Base-by-base conservation (phyloP, 2,888 invertebrate genomes). In the Drosophila austrosaltans region DNA sequence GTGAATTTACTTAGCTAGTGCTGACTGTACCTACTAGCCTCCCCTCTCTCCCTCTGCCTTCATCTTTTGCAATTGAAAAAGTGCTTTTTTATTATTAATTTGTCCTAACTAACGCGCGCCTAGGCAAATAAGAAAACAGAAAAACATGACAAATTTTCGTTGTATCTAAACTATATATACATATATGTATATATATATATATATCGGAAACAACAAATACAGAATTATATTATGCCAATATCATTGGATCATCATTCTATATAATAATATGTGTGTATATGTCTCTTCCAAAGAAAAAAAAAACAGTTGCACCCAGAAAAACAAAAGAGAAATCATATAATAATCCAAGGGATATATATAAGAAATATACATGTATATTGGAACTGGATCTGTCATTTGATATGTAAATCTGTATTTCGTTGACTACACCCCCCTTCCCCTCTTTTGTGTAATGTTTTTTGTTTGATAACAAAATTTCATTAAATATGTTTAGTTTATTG, bases 401-500 rank as follows among this genome's bases (percentile, higher is more conserved):
- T 48, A 48, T 48, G 48, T 25, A 25, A 48, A 48, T 48, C 48
- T 48, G 48, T 48, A 48, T 48, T 61, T 54, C 62, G 58, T 59
- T 8, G 4, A 3, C 10, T 1, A 8, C 36, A 2, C 7, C 2
- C 22, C 22, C 22, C 10, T 4, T 10, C 48, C 48, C 1, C 8
- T 40, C 12, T 54, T 25, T 61, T 56, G 58, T 57, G 25, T 73
- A 77, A 54, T 32, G 58, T 58, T 66, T 77, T 30, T 57, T 30
- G 48, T 48, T 48, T 16, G 48, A 48, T 48, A 48, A 48, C 48
- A 48, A 56, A 69, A 61, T 40, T 72, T 70, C 54, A 67, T 72
- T 75, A 65, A 25, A 25, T 70, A 25, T 70, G 67, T 70, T 81
- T 60, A 75, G 73, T 73, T 69, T 71, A 62, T 48, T 77, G 69